Evolutionary conservation across 2,888 invertebrate species (phyloP).

Genomic region (Cheiracanthium punctorium): DNA sequence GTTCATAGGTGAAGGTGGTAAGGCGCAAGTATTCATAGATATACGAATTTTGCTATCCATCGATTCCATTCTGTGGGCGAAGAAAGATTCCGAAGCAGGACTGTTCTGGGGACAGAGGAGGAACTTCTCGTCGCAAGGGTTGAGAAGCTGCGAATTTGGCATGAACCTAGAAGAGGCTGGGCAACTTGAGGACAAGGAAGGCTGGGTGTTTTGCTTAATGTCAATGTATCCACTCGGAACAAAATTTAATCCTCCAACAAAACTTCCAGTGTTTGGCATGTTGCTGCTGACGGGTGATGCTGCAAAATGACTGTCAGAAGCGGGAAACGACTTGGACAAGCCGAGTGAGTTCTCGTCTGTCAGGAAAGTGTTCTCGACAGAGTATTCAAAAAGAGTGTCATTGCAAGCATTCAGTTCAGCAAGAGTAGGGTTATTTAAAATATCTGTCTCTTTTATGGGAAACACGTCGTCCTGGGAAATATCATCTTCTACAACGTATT

Average conservation of each 20-base stretch:
- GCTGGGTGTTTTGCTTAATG: conserved; percentile 42
- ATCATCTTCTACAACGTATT: conserved; percentile 45
- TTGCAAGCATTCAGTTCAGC: conserved; percentile 91
- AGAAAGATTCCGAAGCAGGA: conserved; percentile 46
- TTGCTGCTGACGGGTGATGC: conserved; percentile 41
- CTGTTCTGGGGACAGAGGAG: conserved; percentile 64
- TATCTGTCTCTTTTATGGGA: conserved; percentile 46
- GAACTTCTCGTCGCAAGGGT: conserved; percentile 39
- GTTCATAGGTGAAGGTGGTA: conserved; percentile 23
- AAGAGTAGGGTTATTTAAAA: conserved; percentile 81
- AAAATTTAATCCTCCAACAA: conserved; percentile 37
- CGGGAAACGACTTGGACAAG: conserved; percentile 44
- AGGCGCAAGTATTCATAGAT: conserved; percentile 13
- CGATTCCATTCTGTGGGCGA: neutral
- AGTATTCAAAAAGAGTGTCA: conserved; percentile 83
- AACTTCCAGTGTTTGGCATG: conserved; percentile 33
- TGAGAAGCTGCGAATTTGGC: conserved; percentile 33
- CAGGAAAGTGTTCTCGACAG: conserved; percentile 24
- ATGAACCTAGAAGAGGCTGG: conserved; percentile 47
- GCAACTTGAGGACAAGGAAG: conserved; percentile 61
- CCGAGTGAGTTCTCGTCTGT: conserved; percentile 38
- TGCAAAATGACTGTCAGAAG: conserved; percentile 47
- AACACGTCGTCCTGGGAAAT: conserved; percentile 59
- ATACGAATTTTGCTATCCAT: conserved; percentile 34
- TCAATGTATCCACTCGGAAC: conserved; percentile 52